Evolutionary conservation across 2,113 vertebrate genomes (phyloP), one percentile per base, ranked within the genome.

Genomic region (Festucalex cinctus): DNA sequence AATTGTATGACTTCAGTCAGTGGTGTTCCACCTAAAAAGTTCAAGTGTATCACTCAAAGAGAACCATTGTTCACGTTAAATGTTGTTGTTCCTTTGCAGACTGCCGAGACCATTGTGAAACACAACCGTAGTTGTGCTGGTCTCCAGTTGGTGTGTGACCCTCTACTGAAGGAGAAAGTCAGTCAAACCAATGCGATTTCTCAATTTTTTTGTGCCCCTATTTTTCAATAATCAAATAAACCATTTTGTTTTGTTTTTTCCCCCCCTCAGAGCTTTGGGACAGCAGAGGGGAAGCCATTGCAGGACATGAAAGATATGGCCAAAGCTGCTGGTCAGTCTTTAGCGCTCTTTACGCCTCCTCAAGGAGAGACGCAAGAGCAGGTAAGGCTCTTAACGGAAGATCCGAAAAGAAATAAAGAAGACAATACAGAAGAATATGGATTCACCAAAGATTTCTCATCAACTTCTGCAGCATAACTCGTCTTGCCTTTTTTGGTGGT

Each of bases 231-330:
- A 63, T 64, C n/a, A 16, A 6, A 5, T 17, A 26, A 39, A 1
- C 26, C 2, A 13, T 9, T 16, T 54, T 10, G 48, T 3, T 49
- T 48, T 10, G n/a, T 36, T 3, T 65, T 65, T 46, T 66, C 67
- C n/a, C n/a, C n/a, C n/a, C n/a, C n/a, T 26, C 87, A 99, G 97
- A 96, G 92, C 68, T 98, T 97, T 0, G 97, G 97, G 26, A 62
- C 86, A 36, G 95, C 93, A 2, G 97, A 98, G 88, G 96, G 96
- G 36, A 75, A 71, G 53, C 89, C 81, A 0, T 71, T 97, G 49
- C 73, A 89, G 56, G 93, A 95, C 1, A 53, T 96, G 19, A 94
- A 86, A 73, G 90, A 92, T 3, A 94, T 98, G 95, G 96, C 96
- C 71, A 88, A 88, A 67, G 91, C 90, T 19, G 93, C 93, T 0